Conservation (phyloP, 2,888 invertebrate species). For the Cerceris rybyensis region DNA sequence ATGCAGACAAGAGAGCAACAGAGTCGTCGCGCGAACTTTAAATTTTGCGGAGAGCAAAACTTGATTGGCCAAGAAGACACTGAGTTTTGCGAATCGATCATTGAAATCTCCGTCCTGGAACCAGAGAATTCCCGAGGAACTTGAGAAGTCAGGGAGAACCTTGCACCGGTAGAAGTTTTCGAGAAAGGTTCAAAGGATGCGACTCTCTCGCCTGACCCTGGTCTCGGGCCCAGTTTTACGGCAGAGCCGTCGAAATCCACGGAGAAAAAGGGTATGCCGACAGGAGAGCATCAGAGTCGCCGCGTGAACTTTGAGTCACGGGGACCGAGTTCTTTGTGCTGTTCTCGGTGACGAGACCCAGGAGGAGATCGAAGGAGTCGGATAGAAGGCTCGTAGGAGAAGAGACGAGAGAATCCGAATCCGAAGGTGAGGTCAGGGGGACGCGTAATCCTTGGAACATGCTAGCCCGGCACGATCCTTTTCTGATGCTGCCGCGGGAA, state of each 20-base stretch:
- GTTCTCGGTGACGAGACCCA: slow-evolving; percentile 12
- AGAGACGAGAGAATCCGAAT: slow-evolving; percentile 46
- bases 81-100: no score
- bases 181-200: slow-evolving; percentile 49
- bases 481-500: slow-evolving; percentile 61
- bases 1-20: not conserved
- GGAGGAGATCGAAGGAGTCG: slow-evolving; percentile 17
- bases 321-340: slow-evolving; percentile 4
- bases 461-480: slow-evolving; percentile 76
- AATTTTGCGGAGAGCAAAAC: no score
- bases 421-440: slow-evolving; percentile 54
- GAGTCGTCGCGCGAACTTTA: slow-evolving; percentile 38
- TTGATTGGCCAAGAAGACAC: no score
- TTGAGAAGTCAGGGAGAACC: slow-evolving; percentile 9
- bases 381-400: slow-evolving; percentile 25
- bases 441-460: slow-evolving; percentile 75
- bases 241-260: slow-evolving; percentile 5
- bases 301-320: slow-evolving; percentile 46
- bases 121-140: slow-evolving; percentile 7
- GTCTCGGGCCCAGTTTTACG: slow-evolving; percentile 35
- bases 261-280: slow-evolving; percentile 12
- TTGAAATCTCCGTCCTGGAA: no score
- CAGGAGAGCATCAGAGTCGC: slow-evolving; percentile 4
- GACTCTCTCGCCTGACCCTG: slow-evolving; percentile 20
- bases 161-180: slow-evolving; percentile 16